phyloP scores from a whole-genome alignment of 2,888 invertebrate species.

The Drosophila antonietae region DNA sequence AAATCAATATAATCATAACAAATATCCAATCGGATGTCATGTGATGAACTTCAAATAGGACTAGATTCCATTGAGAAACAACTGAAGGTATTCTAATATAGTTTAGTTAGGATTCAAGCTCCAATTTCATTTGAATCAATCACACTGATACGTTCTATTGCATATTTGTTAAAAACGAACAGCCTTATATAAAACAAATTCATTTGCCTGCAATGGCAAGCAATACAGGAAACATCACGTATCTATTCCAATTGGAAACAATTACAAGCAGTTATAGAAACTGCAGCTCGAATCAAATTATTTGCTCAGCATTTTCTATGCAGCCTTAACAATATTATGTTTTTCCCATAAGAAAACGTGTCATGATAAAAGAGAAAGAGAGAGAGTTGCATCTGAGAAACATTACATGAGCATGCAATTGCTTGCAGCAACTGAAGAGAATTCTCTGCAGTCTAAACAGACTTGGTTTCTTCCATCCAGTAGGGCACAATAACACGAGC shows the following conservation, averaged over 20 bases:
- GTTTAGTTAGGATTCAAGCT: not conserved
- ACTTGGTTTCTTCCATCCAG: not conserved
- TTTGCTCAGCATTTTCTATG: not conserved
- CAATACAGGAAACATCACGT: conserved; percentile 6
- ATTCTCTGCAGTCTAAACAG: not conserved
- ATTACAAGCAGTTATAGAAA: not conserved
- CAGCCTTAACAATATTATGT: not conserved
- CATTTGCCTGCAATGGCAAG: not conserved
- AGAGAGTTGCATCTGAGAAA: not conserved
- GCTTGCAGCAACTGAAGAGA: not conserved
- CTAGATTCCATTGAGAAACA: too few relatives aligned
- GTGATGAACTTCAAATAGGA: too few relatives aligned
- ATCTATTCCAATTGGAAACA: conserved; percentile 1
- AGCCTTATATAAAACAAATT: not conserved
- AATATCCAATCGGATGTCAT: too few relatives aligned
- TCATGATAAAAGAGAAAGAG: not conserved
- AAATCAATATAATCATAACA: too few relatives aligned
- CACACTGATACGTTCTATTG: not conserved
- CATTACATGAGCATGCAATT: not conserved
- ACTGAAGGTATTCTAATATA: too few relatives aligned
- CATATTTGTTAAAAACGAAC: too few relatives aligned
- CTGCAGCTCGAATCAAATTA: not conserved
- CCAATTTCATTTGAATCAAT: not conserved
- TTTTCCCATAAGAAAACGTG: too few relatives aligned
- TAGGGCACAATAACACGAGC: not conserved